Evolutionary conservation across 2,113 vertebrate genomes (phyloP).

Genomic region (Pelodiscus sinensis): DNA sequence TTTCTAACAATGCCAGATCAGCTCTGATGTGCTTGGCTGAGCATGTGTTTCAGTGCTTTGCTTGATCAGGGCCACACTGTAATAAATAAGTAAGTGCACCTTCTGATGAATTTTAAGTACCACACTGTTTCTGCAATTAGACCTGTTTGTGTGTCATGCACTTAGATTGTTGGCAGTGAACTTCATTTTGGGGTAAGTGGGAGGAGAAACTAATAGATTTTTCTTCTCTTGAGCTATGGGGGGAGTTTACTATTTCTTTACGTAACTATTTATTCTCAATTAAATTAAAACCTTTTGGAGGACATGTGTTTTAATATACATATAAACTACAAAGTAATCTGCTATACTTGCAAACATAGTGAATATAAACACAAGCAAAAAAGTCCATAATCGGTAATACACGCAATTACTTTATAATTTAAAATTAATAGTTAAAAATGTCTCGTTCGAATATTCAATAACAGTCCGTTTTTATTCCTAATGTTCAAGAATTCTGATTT

Average conservation of each 20-base stretch:
- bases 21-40: neutral
- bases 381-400: neutral
- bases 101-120: neutral
- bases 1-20: neutral
- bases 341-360: neutral
- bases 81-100: neutral
- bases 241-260: neutral
- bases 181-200: fast-evolving
- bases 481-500: neutral
- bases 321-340: neutral
- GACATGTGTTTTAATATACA: neutral
- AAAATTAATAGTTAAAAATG: neutral
- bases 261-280: neutral
- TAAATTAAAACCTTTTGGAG: neutral
- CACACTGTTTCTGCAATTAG: fast-evolving
- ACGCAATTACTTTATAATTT: neutral
- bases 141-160: neutral
- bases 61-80: neutral
- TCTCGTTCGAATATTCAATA: neutral
- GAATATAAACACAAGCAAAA: neutral
- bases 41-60: neutral
- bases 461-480: neutral
- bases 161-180: neutral
- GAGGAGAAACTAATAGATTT: neutral
- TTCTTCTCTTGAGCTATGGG: neutral